Percentiles rank a stretch among this genome's conserved stretches.
Conservation (phyloP, 2,113 vertebrate genomes). For the Mesembrinibis cayennensis region DNA sequence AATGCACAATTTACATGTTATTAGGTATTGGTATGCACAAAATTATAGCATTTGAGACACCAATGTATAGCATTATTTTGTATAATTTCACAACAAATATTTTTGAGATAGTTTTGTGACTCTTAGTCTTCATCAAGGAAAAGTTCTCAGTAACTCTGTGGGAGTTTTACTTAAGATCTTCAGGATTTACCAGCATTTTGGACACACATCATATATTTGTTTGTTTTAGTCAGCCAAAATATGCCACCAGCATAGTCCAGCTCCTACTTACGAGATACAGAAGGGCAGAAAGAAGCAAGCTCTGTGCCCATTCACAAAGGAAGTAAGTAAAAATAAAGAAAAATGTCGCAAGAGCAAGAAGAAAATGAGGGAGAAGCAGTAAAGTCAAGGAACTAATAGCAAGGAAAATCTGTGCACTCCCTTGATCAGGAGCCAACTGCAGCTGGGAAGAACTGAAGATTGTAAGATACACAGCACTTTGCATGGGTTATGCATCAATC, state of each 20-base stretch:
- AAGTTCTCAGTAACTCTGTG: not conserved
- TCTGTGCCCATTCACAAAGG: not conserved
- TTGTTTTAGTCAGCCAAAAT: not conserved
- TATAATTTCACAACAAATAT: not conserved
- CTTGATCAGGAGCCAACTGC: not conserved
- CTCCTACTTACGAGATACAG: not conserved
- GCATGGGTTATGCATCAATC: not conserved
- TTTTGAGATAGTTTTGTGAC: not conserved
- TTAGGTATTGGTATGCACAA: not conserved
- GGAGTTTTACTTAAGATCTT: not conserved
- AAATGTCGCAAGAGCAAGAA: not conserved
- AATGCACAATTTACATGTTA: not conserved
- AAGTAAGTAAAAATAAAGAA: not conserved
- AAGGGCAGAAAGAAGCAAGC: not conserved
- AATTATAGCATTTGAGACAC: not conserved
- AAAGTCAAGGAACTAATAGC: not conserved
- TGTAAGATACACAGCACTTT: not conserved
- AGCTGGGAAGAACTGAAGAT: not conserved
- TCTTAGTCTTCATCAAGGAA: not conserved
- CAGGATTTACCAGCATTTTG: not conserved
- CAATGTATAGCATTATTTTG: not conserved
- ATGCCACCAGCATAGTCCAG: not conserved
- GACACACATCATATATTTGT: not conserved
- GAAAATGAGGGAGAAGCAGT: not conserved
- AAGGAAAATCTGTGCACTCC: not conserved